These are phyloP conservation scores for Zapus hudsonius DNA, from an alignment of 2,113 vertebrate genomes.

Conservation along the genomic window DNA sequence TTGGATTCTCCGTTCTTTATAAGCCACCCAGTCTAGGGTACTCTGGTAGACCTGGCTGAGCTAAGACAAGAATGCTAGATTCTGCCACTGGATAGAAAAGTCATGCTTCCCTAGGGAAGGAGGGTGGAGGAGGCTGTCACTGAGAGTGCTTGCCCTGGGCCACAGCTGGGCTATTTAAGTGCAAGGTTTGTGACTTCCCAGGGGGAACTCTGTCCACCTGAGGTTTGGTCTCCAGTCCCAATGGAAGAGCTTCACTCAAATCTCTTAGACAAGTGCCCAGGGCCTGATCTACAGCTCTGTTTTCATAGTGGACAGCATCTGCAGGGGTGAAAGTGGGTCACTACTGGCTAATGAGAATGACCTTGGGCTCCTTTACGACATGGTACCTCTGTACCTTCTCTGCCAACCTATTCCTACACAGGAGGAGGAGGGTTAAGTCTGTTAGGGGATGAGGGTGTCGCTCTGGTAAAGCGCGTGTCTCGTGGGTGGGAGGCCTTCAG, in stretches of 20 bases:
- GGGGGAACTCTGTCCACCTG: not conserved
- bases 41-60: not conserved
- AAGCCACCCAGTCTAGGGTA: not conserved
- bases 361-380: not conserved
- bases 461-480: not conserved
- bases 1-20: no score
- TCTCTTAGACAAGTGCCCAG: not conserved
- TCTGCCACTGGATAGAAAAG: not conserved
- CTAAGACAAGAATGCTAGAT: not conserved
- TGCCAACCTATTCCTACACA: no score
- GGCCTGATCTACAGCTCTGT: not conserved
- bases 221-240: not conserved
- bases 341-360: not conserved
- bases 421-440: not conserved
- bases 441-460: not conserved
- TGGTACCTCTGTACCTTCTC: not conserved
- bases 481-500: not conserved
- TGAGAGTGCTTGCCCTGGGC: not conserved
- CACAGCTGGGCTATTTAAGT: fast-evolving
- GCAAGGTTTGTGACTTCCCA: not conserved
- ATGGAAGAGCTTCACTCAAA: not conserved
- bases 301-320: not conserved
- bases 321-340: not conserved
- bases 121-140: not conserved
- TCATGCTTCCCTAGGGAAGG: not conserved